These are phyloP conservation scores for Takifugu rubripes DNA, from an alignment of 2,797 vertebrate species.

Conservation along the genomic window DNA sequence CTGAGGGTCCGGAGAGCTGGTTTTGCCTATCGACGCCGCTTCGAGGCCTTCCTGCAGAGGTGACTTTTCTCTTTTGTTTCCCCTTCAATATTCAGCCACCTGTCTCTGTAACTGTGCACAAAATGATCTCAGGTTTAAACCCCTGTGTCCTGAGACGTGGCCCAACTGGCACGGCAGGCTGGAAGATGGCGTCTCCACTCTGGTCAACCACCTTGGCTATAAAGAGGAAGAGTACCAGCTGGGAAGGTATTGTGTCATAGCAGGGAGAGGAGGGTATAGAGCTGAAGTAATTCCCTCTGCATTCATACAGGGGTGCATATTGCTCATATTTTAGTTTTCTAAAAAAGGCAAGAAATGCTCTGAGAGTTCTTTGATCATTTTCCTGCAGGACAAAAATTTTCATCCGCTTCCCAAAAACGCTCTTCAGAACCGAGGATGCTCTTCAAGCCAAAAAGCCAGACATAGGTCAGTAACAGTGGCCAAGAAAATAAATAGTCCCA, in stretches of 20 bases:
- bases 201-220: constrained; percentile 91
- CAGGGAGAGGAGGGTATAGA: constrained; percentile 1
- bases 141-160: constrained; percentile 94
- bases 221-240: constrained; percentile 95
- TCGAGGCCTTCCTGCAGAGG: constrained; percentile 94
- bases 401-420: constrained; percentile 95
- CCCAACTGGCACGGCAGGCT: constrained; percentile 88
- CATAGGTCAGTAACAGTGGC: constrained; percentile 76
- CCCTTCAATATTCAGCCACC: neutral
- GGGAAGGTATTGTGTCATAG: constrained; percentile 80
- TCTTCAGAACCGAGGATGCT: constrained; percentile 94
- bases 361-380: neutral
- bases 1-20: constrained; percentile 92
- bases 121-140: constrained; percentile 84
- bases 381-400: constrained; percentile 92
- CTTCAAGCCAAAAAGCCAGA: constrained; percentile 89
- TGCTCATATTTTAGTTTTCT: neutral
- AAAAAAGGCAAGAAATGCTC: neutral
- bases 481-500: too few relatives aligned
- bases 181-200: constrained; percentile 84
- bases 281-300: neutral
- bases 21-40: constrained; percentile 93
- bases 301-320: neutral
- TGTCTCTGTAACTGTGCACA: neutral
- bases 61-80: constrained; percentile 18